Conservation (phyloP, 2,888 invertebrate genomes). For the Nephrotoma flavescens region DNA sequence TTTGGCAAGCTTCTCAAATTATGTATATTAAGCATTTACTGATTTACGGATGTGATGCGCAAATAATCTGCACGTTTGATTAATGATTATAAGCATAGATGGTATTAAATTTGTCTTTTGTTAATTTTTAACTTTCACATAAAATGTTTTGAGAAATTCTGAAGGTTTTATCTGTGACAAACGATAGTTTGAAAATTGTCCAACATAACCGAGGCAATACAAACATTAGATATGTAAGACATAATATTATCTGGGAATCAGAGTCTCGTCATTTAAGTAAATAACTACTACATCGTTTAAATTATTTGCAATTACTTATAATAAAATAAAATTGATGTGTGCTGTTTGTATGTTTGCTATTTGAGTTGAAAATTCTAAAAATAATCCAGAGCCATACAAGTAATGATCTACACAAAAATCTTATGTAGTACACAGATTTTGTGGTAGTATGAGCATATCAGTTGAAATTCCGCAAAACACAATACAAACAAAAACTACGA, state of each 20-base stretch:
- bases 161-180: neutral
- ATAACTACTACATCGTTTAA: neutral
- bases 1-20: neutral
- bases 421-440: neutral
- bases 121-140: neutral
- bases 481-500: neutral
- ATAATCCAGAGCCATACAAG: neutral
- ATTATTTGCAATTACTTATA: neutral
- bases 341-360: neutral
- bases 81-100: neutral
- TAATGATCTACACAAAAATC: neutral
- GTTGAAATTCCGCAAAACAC: neutral
- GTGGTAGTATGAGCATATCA: neutral
- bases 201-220: neutral
- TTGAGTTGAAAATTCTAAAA: neutral
- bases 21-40: neutral
- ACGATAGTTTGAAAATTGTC: neutral
- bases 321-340: neutral
- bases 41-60: neutral
- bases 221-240: neutral
- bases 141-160: neutral
- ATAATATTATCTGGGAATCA: neutral
- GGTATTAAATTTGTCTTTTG: neutral
- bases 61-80: neutral
- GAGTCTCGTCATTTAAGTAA: neutral